Conservation (phyloP, 2,113 vertebrate genomes). For the Sebastes schlegelii region DNA sequence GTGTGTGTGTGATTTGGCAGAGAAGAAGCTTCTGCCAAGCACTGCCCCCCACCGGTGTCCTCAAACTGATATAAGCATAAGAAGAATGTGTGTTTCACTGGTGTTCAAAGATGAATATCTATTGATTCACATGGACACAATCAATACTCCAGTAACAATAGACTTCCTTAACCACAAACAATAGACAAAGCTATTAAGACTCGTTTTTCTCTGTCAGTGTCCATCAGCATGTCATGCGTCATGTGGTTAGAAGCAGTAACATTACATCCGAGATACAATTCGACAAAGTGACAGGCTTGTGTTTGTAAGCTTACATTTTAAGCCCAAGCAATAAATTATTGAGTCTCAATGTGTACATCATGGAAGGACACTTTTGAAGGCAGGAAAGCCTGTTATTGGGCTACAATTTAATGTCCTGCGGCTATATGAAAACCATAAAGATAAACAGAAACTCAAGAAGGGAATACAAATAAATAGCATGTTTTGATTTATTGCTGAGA, state of each 20-base stretch:
- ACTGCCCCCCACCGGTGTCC: background rate
- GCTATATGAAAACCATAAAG: background rate
- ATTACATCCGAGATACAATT: background rate
- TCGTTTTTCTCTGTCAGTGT: background rate
- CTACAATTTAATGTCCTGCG: background rate
- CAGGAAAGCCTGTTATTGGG: background rate
- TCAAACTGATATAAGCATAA: background rate
- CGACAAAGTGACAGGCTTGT: background rate
- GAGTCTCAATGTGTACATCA: background rate
- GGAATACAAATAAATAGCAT: background rate
- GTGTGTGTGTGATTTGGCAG: slow-evolving; percentile 22
- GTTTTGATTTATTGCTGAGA: slow-evolving; percentile 13
- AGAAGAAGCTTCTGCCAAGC: slow-evolving; percentile 10
- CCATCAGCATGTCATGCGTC: background rate
- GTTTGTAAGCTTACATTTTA: background rate
- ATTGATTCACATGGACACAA: background rate
- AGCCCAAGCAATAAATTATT: background rate
- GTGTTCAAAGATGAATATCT: slow-evolving; percentile 12
- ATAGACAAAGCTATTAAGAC: slow-evolving; percentile 19
- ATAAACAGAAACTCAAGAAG: slow-evolving; percentile 4
- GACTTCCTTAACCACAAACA: background rate
- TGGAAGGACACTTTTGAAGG: background rate
- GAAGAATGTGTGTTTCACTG: background rate
- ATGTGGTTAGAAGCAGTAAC: background rate
- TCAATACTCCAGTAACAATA: background rate